These are phyloP conservation scores for Tragelaphus imberbis DNA, from an alignment of 2,113 vertebrate genomes.

Conservation along the genomic window DNA sequence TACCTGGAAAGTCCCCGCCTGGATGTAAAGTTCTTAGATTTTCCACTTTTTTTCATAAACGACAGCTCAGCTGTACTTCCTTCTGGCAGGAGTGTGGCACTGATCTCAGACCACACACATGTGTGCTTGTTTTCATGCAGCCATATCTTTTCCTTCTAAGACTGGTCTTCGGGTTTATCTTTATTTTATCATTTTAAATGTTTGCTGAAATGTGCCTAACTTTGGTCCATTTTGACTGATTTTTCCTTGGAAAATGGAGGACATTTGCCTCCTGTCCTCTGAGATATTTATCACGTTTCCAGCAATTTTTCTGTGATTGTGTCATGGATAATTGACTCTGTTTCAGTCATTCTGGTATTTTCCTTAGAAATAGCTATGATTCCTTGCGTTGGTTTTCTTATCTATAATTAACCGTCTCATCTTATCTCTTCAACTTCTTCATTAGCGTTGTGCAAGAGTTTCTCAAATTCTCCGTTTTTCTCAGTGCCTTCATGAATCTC, in stretches of 20 bases:
- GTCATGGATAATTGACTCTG: neutral
- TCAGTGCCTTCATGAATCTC: neutral
- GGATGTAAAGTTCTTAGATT: fast-evolving
- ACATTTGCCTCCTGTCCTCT: fast-evolving
- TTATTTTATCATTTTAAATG: neutral
- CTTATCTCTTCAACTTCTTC: no score
- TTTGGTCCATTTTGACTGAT: neutral
- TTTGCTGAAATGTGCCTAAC: neutral
- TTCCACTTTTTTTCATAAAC: fast-evolving
- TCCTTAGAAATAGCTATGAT: neutral
- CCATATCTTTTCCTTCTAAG: neutral
- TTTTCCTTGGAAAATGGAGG: neutral
- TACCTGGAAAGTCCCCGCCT: fast-evolving
- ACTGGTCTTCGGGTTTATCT: neutral
- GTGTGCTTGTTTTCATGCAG: neutral
- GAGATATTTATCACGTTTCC: neutral
- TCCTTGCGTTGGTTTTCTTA: neutral
- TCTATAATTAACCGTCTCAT: neutral
- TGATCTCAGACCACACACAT: neutral
- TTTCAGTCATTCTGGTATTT: neutral
- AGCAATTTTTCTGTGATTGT: neutral
- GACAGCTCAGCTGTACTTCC: fast-evolving
- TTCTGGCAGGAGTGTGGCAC: no score
- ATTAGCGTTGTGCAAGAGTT: neutral
- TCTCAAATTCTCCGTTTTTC: neutral